A percentile compares a stretch with the other conserved stretches of the same genome.
Evolutionary conservation across 2,888 invertebrate genomes (phyloP).

Genomic region (Polymixis lichenea): DNA sequence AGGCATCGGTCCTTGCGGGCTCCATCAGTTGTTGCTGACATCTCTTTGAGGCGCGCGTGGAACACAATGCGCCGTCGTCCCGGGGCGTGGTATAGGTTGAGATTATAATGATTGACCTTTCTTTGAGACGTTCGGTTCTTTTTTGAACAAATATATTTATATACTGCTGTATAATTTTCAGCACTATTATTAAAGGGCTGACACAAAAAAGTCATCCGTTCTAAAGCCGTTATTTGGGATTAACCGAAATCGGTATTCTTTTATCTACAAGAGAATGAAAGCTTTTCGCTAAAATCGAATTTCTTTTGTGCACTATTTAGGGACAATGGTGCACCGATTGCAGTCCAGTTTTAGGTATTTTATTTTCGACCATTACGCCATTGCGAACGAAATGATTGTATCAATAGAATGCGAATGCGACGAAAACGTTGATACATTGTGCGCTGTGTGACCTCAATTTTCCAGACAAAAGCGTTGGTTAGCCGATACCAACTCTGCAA

Average conservation of each 20-base stretch:
- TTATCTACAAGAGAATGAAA: slow-evolving; percentile 71
- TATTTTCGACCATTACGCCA: slow-evolving; percentile 84
- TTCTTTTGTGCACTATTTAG: slow-evolving; percentile 84
- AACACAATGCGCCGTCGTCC: too few relatives aligned
- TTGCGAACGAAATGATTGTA: slow-evolving; percentile 83
- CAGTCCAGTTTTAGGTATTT: slow-evolving; percentile 82
- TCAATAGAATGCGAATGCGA: slow-evolving; percentile 78
- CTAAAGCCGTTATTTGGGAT: slow-evolving; percentile 53
- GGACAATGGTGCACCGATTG: slow-evolving; percentile 87
- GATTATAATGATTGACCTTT: neutral
- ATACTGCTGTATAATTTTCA: neutral
- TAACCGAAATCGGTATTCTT: slow-evolving; percentile 69
- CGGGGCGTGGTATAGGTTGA: neutral
- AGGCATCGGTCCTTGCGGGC: too few relatives aligned
- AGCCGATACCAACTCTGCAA: slow-evolving; percentile 29
- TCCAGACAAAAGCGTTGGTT: slow-evolving; percentile 54
- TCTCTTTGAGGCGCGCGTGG: too few relatives aligned
- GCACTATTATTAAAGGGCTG: slow-evolving; percentile 10
- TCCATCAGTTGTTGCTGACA: too few relatives aligned
- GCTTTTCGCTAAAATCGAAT: slow-evolving; percentile 78
- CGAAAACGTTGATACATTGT: slow-evolving; percentile 71
- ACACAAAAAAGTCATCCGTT: slow-evolving; percentile 10
- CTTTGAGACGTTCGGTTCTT: neutral
- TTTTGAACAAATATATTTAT: neutral
- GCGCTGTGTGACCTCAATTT: slow-evolving; percentile 59